A percentile compares a stretch with the other conserved stretches of the same genome.
These are phyloP conservation scores for Graptemys geographica DNA, from an alignment of 2,797 vertebrate genomes.

Conservation along the genomic window DNA sequence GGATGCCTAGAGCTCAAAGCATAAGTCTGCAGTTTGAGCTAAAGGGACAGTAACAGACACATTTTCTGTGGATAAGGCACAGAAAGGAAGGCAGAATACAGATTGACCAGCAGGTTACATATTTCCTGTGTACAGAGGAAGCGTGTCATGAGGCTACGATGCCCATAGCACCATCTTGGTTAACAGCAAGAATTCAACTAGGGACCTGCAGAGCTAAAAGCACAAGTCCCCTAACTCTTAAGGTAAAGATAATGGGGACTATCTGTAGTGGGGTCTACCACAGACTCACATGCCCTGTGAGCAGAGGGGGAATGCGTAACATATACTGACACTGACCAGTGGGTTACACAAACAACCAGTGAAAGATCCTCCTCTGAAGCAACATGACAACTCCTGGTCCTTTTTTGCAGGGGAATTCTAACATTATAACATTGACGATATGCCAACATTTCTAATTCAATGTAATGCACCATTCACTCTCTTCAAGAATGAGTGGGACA, in stretches of 20 bases:
- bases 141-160: neutral
- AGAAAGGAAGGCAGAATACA: neutral
- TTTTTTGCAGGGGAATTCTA: neutral
- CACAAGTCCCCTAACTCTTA: neutral
- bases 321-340: neutral
- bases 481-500: neutral
- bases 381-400: neutral
- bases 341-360: neutral
- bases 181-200: neutral
- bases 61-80: neutral
- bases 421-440: too few relatives aligned
- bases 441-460: too few relatives aligned
- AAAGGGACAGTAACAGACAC: fast-evolving
- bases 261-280: neutral
- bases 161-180: neutral
- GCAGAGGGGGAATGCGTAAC: neutral
- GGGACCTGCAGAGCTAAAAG: neutral
- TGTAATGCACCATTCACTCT: neutral
- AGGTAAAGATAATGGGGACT: neutral
- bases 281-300: neutral
- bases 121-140: neutral
- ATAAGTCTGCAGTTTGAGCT: neutral
- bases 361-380: neutral
- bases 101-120: neutral
- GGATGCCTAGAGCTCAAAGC: neutral